Evolutionary conservation across 2,888 invertebrate species (phyloP), one percentile per base, ranked within the genome.

Genomic region (Lepidocyrtoides sp.): DNA sequence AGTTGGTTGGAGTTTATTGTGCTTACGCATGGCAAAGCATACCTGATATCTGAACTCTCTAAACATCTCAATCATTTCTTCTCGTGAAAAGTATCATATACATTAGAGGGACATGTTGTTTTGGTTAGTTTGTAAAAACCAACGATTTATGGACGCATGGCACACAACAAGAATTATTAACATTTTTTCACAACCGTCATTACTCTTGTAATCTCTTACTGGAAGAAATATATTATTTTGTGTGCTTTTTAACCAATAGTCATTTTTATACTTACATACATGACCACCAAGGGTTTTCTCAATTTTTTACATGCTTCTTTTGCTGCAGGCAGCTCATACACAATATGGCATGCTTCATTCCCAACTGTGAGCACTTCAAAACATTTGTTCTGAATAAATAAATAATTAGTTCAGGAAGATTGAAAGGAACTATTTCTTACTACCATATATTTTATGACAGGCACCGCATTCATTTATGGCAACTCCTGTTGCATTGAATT

Each of bases 381-480:
- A 77, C 54, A 51, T 77, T 51, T 77, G n/a, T 77, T 77, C 41
- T 32, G 32, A 54, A 54, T 77, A 54, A 54, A 77, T 77, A 77
- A 77, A 29, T 48, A 54, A 77, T 54, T 77, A 54, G 44, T 10
- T 36, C 2, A n/a, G n/a, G 44, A 41, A 44, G 32, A n/a, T 8
- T 23, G 48, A 26, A 66, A 26, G 51, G 0, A 63, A 63, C 51
- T 77, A 54, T 54, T 77, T 26, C 7, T 32, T 57, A 32, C 8
- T 7, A 79, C 5, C 79, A 36, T n/a, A n/a, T n/a, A 14, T 72
- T 69, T 72, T 41, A 72, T 72, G 44, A 44, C 41, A 44, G 23
- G 1, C 4, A 2, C 20, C 7, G 10, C 20, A 20, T n/a, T n/a
- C n/a, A n/a, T n/a, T n/a, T n/a, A n/a, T n/a, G n/a, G n/a, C n/a